Evolutionary conservation across 2,797 vertebrate genomes (phyloP).

Genomic region (Epinephelus malabaricus): DNA sequence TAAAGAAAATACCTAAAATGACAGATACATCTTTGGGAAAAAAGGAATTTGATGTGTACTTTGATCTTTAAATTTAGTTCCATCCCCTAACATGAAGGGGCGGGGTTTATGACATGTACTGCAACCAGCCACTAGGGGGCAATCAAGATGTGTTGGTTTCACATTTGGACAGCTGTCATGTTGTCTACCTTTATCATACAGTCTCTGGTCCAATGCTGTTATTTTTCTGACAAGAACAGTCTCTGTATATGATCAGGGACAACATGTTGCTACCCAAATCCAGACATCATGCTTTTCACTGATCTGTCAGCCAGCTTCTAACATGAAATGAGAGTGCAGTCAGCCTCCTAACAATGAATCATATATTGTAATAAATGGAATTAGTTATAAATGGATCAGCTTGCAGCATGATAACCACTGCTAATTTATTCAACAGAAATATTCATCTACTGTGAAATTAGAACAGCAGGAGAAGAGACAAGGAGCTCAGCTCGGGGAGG

Average conservation of each 20-base stretch:
- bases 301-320: not conserved
- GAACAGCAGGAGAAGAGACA: constrained; percentile 25
- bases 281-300: not conserved
- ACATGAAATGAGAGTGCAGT: not conserved
- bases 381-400: constrained; percentile 19
- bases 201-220: not conserved
- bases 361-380: constrained; percentile 15
- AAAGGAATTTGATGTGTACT: too few relatives aligned
- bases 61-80: too few relatives aligned
- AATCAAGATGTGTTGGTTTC: too few relatives aligned
- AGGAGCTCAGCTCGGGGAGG: not conserved
- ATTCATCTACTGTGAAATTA: constrained; percentile 42
- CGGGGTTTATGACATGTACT: too few relatives aligned
- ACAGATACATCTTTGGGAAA: too few relatives aligned
- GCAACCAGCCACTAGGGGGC: too few relatives aligned
- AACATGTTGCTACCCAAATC: not conserved
- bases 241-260: not conserved
- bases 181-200: too few relatives aligned
- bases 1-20: too few relatives aligned
- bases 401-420: constrained; percentile 17
- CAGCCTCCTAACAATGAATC: not conserved
- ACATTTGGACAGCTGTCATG: too few relatives aligned
- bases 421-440: constrained; percentile 42
- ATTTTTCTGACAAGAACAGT: too few relatives aligned
- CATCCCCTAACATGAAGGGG: too few relatives aligned